Conservation (phyloP, 2,113 vertebrate species). For the Cyanistes caeruleus region DNA sequence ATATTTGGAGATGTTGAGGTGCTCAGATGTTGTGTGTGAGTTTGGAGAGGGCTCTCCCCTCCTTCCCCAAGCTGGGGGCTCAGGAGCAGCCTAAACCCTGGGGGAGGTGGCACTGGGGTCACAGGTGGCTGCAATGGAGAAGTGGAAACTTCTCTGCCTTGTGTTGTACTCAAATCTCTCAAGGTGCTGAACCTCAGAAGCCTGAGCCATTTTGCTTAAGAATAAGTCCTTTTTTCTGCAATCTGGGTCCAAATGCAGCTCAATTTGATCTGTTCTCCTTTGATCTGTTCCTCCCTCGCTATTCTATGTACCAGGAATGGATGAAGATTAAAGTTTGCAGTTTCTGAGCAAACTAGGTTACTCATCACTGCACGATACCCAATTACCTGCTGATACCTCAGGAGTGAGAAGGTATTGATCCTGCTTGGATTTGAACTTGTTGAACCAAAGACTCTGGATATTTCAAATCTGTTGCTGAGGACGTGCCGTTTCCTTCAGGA, state of each 20-base stretch:
- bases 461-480: background rate
- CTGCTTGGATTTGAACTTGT: conserved; percentile 44
- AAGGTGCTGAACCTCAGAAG: background rate
- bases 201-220: conserved; percentile 19
- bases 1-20: background rate
- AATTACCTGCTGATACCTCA: conserved; percentile 59
- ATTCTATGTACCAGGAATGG: conserved; percentile 14
- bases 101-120: accelerated
- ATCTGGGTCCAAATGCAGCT: conserved; percentile 22
- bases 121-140: background rate
- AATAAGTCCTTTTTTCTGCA: conserved; percentile 43
- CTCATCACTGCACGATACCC: conserved; percentile 40
- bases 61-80: accelerated
- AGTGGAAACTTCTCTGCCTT: background rate
- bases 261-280: conserved; percentile 54
- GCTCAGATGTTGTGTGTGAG: background rate
- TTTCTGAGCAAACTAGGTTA: conserved; percentile 59
- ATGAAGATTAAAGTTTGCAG: conserved; percentile 66
- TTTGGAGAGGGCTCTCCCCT: background rate
- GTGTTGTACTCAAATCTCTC: background rate
- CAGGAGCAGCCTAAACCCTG: background rate
- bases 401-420: conserved; percentile 59
- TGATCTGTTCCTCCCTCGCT: conserved; percentile 54
- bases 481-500: background rate
- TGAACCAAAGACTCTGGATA: conserved; percentile 7